phyloP scores from a whole-genome alignment of 2,797 vertebrate genomes.

The Hafferia zeledoni region DNA sequence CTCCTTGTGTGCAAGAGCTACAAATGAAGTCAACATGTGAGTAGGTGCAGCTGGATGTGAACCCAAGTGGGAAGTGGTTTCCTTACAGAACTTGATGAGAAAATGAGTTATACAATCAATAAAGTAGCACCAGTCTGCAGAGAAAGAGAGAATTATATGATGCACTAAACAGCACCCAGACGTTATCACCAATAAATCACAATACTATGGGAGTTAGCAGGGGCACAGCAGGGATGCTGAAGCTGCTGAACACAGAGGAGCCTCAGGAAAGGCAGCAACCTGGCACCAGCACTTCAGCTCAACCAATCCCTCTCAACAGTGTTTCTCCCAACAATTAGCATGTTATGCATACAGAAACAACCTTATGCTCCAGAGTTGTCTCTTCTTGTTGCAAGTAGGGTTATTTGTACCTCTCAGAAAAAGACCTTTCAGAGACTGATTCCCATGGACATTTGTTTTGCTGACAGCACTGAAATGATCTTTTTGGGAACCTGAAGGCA shows the following conservation, averaged over 20 bases:
- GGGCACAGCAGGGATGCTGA: neutral
- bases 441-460: neutral
- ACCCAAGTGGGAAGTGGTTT: conserved; percentile 16
- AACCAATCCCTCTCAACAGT: neutral
- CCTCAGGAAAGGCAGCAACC: neutral
- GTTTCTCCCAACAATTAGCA: neutral
- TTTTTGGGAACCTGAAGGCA: neutral
- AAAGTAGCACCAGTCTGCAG: neutral
- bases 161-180: neutral
- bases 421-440: neutral
- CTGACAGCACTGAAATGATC: neutral
- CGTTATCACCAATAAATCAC: neutral
- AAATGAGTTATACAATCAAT: conserved; percentile 44
- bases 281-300: neutral
- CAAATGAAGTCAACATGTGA: neutral
- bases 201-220: neutral
- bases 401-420: neutral
- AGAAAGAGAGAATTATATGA: neutral
- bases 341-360: neutral
- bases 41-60: neutral
- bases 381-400: neutral
- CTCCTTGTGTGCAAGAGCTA: neutral
- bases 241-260: neutral
- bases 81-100: neutral
- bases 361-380: accelerated